These are phyloP conservation scores for Thecocarcelia acutangulata DNA, from an alignment of 2,888 invertebrate species.

Conservation along the genomic window DNA sequence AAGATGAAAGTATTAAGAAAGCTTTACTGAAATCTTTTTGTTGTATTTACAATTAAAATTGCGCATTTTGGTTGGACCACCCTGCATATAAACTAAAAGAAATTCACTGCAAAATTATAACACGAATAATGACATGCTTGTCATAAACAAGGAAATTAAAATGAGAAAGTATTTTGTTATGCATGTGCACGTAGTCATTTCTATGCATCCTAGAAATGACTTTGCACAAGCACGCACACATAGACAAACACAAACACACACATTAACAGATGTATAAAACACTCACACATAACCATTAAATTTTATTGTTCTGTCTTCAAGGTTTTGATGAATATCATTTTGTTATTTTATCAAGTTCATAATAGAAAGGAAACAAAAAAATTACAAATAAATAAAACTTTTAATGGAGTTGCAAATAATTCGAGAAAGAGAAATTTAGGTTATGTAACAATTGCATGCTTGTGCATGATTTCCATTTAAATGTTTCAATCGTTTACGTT, in stretches of 20 bases:
- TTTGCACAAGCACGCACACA: background rate
- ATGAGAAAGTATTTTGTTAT: slow-evolving; percentile 28
- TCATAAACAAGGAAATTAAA: slow-evolving; percentile 52
- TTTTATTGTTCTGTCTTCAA: slow-evolving; percentile 27
- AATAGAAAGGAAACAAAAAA: too few relatives aligned
- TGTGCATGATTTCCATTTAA: background rate
- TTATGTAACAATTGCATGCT: background rate
- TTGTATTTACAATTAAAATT: too few relatives aligned
- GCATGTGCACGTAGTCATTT: slow-evolving; percentile 26
- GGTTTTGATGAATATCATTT: slow-evolving; percentile 44
- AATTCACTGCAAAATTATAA: slow-evolving; percentile 3
- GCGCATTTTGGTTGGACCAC: too few relatives aligned
- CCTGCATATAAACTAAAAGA: slow-evolving; percentile 6
- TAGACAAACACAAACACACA: background rate
- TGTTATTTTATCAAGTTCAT: slow-evolving; percentile 19
- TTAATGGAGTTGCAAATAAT: slow-evolving; percentile 46
- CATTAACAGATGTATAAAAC: background rate
- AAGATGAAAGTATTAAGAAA: too few relatives aligned
- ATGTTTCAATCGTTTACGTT: too few relatives aligned
- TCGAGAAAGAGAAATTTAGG: slow-evolving; percentile 5
- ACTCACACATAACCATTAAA: background rate
- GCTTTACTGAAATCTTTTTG: too few relatives aligned
- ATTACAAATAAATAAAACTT: slow-evolving; percentile 23
- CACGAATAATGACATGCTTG: slow-evolving; percentile 51
- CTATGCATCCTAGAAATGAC: background rate